A percentile compares a stretch with the other conserved stretches of the same genome.
phyloP scores from a whole-genome alignment of 1,140 invertebrate species.

The Drosophila repletoides region DNA sequence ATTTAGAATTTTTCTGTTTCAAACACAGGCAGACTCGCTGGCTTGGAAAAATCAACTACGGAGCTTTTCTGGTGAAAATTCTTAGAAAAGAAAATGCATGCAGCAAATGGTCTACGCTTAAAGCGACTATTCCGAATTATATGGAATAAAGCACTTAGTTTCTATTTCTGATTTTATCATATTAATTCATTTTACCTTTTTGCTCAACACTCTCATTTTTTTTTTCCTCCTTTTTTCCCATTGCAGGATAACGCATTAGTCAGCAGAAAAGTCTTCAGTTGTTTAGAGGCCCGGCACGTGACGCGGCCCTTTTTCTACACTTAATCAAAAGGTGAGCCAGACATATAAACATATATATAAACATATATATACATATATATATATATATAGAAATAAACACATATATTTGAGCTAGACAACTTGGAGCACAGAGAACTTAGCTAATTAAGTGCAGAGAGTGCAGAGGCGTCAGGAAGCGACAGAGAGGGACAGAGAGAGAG shows the following conservation, averaged over 20 bases:
- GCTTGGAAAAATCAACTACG: too few relatives aligned
- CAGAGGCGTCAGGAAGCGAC: background rate
- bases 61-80: too few relatives aligned
- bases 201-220: too few relatives aligned
- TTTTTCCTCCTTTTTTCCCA: background rate
- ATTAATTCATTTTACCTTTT: slow-evolving; percentile 20
- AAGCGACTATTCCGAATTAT: slow-evolving; percentile 1
- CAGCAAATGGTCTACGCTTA: background rate
- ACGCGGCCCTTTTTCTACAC: slow-evolving; percentile 27
- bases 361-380: background rate
- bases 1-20: too few relatives aligned
- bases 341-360: background rate
- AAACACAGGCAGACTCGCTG: too few relatives aligned
- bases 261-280: slow-evolving; percentile 25
- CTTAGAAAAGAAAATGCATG: too few relatives aligned
- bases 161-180: slow-evolving; percentile 11
- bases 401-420: too few relatives aligned
- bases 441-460: slow-evolving; percentile 34
- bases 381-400: background rate
- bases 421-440: slow-evolving; percentile 15
- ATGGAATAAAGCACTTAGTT: background rate
- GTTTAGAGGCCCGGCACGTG: slow-evolving; percentile 30
- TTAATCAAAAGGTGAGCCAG: slow-evolving; percentile 41
- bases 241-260: slow-evolving; percentile 38
- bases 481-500: background rate